A percentile compares a stretch with the other conserved stretches of the same genome.
Conservation (phyloP, 2,888 invertebrate species). For the Drosophila macrospina region DNA sequence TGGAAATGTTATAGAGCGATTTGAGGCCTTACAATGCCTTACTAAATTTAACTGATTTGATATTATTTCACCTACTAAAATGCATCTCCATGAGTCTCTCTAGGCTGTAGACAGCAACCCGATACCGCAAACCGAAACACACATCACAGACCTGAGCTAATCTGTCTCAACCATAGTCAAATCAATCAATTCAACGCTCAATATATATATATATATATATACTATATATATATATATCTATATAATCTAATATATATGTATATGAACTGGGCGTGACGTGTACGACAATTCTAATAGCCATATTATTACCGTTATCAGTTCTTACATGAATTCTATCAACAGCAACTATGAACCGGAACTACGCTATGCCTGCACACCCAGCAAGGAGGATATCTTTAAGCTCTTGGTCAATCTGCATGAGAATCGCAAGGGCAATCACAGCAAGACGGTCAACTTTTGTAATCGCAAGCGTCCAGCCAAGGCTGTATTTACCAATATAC, state of each 20-base stretch:
- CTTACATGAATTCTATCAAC: constrained; percentile 80
- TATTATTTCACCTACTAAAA: constrained; percentile 40
- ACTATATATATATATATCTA: no score
- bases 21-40: constrained; percentile 4
- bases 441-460: constrained; percentile 88
- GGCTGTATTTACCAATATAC: constrained; percentile 88
- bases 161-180: constrained; percentile 11
- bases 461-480: constrained; percentile 88
- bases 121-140: constrained; percentile 35
- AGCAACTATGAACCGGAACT: constrained; percentile 87
- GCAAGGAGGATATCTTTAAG: constrained; percentile 88
- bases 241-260: not conserved
- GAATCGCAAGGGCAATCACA: constrained; percentile 86
- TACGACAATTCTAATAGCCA: constrained; percentile 66
- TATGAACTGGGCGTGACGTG: constrained; percentile 54
- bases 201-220: not conserved
- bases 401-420: constrained; percentile 88
- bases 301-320: constrained; percentile 77
- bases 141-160: constrained; percentile 33
- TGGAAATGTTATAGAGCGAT: not conserved
- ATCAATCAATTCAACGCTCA: constrained; percentile 18
- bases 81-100: constrained; percentile 68
- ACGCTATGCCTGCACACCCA: constrained; percentile 88
- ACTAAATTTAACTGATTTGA: constrained; percentile 17
- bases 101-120: constrained; percentile 59